Evolutionary conservation across 2,113 vertebrate genomes (phyloP), one percentile per base, ranked within the genome.

Genomic region (Onychorhynchus coronatus): DNA sequence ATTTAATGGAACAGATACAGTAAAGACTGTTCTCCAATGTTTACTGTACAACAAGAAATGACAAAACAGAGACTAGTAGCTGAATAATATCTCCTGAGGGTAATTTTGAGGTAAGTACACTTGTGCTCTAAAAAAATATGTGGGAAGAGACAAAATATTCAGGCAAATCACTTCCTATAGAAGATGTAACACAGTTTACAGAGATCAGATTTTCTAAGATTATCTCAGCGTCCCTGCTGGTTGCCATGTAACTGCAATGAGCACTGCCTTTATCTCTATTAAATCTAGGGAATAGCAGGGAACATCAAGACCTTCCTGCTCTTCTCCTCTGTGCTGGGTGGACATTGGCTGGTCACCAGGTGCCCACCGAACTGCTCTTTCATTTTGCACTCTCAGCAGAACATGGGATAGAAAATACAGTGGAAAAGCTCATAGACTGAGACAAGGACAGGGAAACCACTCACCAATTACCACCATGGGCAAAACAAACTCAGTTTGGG

Each of bases 401-500:
- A 20, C 6, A 11, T 1, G 4, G 11, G 28, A 13, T 20, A 65
- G 25, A 53, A 86, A 81, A 85, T 25, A 76, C 9, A 53, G 21
- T 9, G 31, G n/a, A 76, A 89, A 74, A 79, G 28, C 59, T 46
- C 0, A 0, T 27, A 47, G 53, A 16, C 16, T 1, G 2, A 67
- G 27, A 44, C 5, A 44, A 44, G 35, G 42, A 74, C 41, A 84
- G 28, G 35, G 23, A 84, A 37, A 62, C 68, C 67, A 52, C 61
- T 74, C 16, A n/a, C 14, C 52, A 61, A 1, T 18, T 55, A 42
- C 23, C 14, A 27, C 23, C 58, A 67, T 2, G 3, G 39, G 46
- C n/a, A 74, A 79, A 74, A 47, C n/a, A 56, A 42, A 41, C 27
- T 41, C 0, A 0, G 37, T 27, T 13, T 55, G 15, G 15, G 13